phyloP scores from a whole-genome alignment of 1,140 invertebrate species.

The Aphidius ervi region DNA sequence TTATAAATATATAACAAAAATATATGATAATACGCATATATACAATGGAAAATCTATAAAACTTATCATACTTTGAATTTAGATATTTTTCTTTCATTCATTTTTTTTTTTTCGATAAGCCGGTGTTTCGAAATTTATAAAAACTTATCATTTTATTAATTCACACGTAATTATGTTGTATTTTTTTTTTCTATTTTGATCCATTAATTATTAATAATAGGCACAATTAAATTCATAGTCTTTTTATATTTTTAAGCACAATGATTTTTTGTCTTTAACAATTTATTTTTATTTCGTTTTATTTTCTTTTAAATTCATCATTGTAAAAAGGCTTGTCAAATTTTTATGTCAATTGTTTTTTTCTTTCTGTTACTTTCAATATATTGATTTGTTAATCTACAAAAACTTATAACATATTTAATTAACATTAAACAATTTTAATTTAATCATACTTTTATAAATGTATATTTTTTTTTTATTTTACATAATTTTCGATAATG shows the following conservation, averaged over 20 bases:
- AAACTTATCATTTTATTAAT: too few relatives aligned
- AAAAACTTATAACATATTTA: too few relatives aligned
- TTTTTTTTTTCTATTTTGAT: too few relatives aligned
- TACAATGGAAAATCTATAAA: slow-evolving; percentile 47
- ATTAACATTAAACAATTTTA: too few relatives aligned
- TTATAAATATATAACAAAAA: slow-evolving; percentile 44
- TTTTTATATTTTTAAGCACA: not conserved
- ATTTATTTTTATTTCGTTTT: not conserved
- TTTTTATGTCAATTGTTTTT: not conserved
- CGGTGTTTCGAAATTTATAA: slow-evolving; percentile 5
- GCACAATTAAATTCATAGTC: slow-evolving; percentile 14
- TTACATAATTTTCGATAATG: slow-evolving; percentile 19
- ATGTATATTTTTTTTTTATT: not conserved
- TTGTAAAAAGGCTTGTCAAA: not conserved
- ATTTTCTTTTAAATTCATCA: not conserved
- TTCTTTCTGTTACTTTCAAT: not conserved
- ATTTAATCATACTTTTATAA: not conserved
- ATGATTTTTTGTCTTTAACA: slow-evolving; percentile 1
- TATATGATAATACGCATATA: slow-evolving; percentile 40
- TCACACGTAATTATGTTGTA: too few relatives aligned
- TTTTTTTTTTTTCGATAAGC: not conserved
- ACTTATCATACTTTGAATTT: slow-evolving; percentile 31
- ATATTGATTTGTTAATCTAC: too few relatives aligned
- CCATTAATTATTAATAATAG: not conserved
- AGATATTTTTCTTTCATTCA: slow-evolving; percentile 3